A percentile compares a stretch with the other conserved stretches of the same genome.
Evolutionary conservation across 1,140 invertebrate genomes (phyloP).

Genomic region (Idris sp.): DNA sequence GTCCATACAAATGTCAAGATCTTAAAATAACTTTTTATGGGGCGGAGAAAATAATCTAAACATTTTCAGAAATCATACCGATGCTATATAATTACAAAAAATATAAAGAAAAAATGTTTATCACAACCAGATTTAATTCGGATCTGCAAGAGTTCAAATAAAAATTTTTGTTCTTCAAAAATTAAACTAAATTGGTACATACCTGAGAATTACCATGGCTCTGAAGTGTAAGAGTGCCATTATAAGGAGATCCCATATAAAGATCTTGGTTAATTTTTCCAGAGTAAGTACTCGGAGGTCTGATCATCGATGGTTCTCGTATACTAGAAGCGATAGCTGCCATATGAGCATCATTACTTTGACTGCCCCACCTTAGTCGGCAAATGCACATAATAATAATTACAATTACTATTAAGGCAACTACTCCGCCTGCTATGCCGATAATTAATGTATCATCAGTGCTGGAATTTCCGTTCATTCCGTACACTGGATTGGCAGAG

Average conservation of each 20-base stretch:
- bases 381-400: slow-evolving; percentile 93
- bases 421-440: slow-evolving; percentile 93
- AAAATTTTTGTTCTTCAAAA: no score
- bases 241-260: slow-evolving; percentile 71
- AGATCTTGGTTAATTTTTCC: slow-evolving; percentile 75
- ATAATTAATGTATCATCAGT: slow-evolving; percentile 95
- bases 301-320: slow-evolving; percentile 73
- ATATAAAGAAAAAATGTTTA: no score
- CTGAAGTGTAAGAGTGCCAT: slow-evolving; percentile 73
- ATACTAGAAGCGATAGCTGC: slow-evolving; percentile 72
- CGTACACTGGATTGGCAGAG: slow-evolving; percentile 69
- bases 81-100: no score
- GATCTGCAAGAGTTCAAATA: no score
- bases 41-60: no score
- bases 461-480: slow-evolving; percentile 78
- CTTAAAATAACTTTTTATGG: no score
- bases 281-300: slow-evolving; percentile 71
- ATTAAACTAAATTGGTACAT: not conserved
- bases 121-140: no score
- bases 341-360: slow-evolving; percentile 70
- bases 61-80: no score
- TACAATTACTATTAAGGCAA: slow-evolving; percentile 91
- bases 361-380: slow-evolving; percentile 75
- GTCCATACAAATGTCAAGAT: no score
- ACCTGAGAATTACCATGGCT: slow-evolving; percentile 64